Base-by-base conservation (phyloP, 2,888 invertebrate genomes). In the Atethmia centrago region DNA sequence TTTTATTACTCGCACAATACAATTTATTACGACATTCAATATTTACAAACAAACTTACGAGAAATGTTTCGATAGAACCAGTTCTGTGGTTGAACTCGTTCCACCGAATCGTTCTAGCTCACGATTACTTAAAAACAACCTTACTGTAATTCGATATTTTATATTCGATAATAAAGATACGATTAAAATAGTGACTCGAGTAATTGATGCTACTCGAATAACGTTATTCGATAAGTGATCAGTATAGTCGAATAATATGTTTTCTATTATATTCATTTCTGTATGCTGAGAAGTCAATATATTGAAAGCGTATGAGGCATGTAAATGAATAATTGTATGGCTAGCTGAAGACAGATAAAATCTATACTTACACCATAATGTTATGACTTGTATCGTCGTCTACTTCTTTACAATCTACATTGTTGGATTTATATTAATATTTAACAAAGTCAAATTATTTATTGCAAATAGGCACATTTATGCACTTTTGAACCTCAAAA, bases 171-270 rank as follows among this genome's bases (percentile, higher is more conserved):
- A 85, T 85, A 77, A 75, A 82, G 78, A 80, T 83, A 68, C 86
- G 86, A 84, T 86, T 85, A 79, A 84, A 86, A 86, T 79, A 82
- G 66, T 80, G 75, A 80, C 80, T 83, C 85, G 80, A 77, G 86
- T 85, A 85, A 85, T 86, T 77, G 84, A 85, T 80, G 86, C 86
- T 79, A 82, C 80, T 85, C 82, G 74, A 84, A 80, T 85, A 84
- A 79, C 82, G 82, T 78, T 76, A 85, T 61, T 82, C 76, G 86
- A 80, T 78, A 78, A 82, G 75, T 74, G 81, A 85, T 83, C 79
- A 74, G 77, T 71, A 55, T 75, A 70, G 63, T 80, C 73, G 71
- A 80, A 74, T 84, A 56, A 72, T 77, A 71, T 68, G 56, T 68
- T 79, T 71, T 69, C 62, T 79, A 53, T 79, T 79, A 69, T 64